phyloP scores from a whole-genome alignment of 2,113 vertebrate genomes.

The Promerops cafer region DNA sequence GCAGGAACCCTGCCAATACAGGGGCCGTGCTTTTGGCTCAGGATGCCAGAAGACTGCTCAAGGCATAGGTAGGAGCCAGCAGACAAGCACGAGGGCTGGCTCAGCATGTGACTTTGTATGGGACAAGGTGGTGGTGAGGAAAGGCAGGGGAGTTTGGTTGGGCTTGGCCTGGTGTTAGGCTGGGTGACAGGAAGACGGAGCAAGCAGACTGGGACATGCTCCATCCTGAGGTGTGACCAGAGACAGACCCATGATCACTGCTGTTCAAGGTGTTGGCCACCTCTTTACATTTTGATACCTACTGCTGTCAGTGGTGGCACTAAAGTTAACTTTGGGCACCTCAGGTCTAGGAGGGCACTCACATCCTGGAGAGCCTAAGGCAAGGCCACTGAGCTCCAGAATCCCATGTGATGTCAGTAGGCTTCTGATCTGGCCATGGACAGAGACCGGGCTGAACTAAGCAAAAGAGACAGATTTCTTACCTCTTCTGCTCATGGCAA shows the following conservation, averaged over 20 bases:
- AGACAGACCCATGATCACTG: not conserved
- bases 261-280: not conserved
- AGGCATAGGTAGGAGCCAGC: not conserved
- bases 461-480: not conserved
- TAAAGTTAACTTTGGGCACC: not conserved
- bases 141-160: not conserved
- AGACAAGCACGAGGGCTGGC: rapidly evolving
- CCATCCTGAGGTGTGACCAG: not conserved
- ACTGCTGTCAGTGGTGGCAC: not conserved
- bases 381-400: not conserved
- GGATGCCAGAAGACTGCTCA: not conserved
- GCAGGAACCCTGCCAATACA: rapidly evolving
- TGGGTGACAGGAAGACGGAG: not conserved
- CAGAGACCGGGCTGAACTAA: not conserved
- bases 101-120: rapidly evolving
- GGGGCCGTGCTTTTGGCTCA: rapidly evolving
- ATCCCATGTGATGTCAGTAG: not conserved
- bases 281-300: not conserved
- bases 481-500: not conserved
- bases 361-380: not conserved
- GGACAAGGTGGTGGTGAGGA: not conserved
- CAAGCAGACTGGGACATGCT: rapidly evolving
- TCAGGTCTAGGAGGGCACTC: not conserved
- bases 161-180: not conserved
- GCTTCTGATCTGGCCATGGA: not conserved